Conservation (phyloP, 2,888 invertebrate species). For the Sabatieria punctata region DNA sequence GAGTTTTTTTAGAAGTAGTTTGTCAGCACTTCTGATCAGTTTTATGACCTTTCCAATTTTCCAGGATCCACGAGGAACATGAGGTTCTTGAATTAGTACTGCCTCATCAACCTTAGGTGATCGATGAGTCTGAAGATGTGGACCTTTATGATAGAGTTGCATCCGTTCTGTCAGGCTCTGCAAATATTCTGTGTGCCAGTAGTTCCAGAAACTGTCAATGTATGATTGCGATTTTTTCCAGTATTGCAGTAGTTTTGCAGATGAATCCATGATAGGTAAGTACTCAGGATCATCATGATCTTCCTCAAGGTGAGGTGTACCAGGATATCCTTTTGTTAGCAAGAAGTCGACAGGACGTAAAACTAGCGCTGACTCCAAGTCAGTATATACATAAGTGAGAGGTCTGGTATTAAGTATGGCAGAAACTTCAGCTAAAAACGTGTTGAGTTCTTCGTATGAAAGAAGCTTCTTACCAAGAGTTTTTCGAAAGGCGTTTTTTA, state of each 20-base stretch:
- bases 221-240: not conserved
- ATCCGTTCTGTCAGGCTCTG: not conserved
- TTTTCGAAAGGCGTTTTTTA: conserved; percentile 6
- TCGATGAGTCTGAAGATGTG: too few relatives aligned
- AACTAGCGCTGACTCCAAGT: not conserved
- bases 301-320: not conserved
- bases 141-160: not conserved
- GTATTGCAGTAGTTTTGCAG: not conserved
- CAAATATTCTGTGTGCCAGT: conserved; percentile 2
- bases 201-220: conserved; percentile 3
- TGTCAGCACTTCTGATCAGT: not conserved
- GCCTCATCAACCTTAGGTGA: conserved; percentile 1
- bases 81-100: not conserved
- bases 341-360: conserved; percentile 1
- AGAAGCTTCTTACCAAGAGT: conserved; percentile 8
- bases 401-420: conserved; percentile 9
- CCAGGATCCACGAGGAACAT: conserved; percentile 5
- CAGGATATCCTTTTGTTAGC: not conserved
- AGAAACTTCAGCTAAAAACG: conserved; percentile 7
- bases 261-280: not conserved
- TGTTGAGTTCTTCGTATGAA: conserved; percentile 6
- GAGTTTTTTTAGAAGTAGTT: too few relatives aligned
- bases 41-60: not conserved
- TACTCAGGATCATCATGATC: conserved; percentile 1
- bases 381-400: conserved; percentile 8